Evolutionary conservation across 1,140 invertebrate genomes (phyloP).

Genomic region (Dysdera silvatica): DNA sequence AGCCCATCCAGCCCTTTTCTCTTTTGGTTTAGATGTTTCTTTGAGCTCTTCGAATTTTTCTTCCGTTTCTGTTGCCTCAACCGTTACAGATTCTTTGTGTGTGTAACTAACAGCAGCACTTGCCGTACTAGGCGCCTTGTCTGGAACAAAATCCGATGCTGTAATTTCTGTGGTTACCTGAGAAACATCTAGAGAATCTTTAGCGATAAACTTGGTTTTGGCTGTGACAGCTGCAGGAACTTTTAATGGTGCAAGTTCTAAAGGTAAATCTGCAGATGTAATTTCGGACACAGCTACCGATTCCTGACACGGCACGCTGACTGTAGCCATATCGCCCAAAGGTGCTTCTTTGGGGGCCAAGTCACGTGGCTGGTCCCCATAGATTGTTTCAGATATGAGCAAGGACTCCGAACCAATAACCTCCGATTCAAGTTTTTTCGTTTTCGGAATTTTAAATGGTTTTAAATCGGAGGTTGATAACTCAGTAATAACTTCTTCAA

Average conservation of each 20-base stretch:
- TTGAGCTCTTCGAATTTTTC: constrained; percentile 13
- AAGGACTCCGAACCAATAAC: constrained; percentile 22
- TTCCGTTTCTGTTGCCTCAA: constrained; percentile 15
- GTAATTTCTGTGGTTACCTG: constrained; percentile 14
- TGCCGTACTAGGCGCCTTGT: constrained; percentile 8
- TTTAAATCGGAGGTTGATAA: constrained; percentile 21
- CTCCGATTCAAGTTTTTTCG: constrained; percentile 13
- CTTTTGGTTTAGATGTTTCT: constrained; percentile 9
- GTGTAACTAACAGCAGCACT: constrained; percentile 15
- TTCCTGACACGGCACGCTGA: constrained; percentile 18
- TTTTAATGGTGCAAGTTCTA: constrained; percentile 57
- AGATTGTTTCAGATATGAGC: constrained; percentile 21
- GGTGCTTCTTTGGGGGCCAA: constrained; percentile 7
- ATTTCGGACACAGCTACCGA: constrained; percentile 50
- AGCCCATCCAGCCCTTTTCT: constrained; percentile 13
- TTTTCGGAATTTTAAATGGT: constrained; percentile 8
- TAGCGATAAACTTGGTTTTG: constrained; percentile 7
- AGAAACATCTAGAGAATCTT: constrained; percentile 27
- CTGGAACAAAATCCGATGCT: constrained; percentile 1
- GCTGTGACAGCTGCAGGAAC: constrained; percentile 19
- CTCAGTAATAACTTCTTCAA: constrained; percentile 29
- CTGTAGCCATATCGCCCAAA: constrained; percentile 10
- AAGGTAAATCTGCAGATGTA: constrained; percentile 58
- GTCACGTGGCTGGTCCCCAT: constrained; percentile 23
- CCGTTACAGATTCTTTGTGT: constrained; percentile 14